phyloP scores from a whole-genome alignment of 2,113 vertebrate species.

The Lipophrys pholis region DNA sequence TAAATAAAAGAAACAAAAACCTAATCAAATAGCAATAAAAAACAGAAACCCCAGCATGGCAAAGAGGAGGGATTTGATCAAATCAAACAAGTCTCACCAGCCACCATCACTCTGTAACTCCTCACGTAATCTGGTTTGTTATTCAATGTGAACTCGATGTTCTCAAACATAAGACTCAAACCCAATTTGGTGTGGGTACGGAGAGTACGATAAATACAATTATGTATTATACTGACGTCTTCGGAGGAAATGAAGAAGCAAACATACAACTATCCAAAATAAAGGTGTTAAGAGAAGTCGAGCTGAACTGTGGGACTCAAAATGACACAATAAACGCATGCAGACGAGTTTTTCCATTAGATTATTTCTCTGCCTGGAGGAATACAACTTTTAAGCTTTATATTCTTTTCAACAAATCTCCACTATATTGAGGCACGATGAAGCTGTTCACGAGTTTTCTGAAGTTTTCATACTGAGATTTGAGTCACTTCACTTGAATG shows the following conservation, averaged over 20 bases:
- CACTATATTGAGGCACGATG: background rate
- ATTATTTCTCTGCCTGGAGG: background rate
- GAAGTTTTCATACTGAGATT: background rate
- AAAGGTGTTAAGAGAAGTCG: background rate
- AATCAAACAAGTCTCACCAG: slow-evolving; percentile 44
- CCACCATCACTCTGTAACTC: slow-evolving; percentile 31
- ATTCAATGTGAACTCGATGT: slow-evolving; percentile 30
- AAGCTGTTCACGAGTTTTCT: slow-evolving; percentile 11
- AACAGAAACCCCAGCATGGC: slow-evolving; percentile 37
- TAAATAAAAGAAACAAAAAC: slow-evolving; percentile 60
- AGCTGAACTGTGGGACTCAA: slow-evolving; percentile 1
- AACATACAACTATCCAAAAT: background rate
- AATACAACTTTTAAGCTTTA: background rate
- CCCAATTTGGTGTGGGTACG: slow-evolving; percentile 9
- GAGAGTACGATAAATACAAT: slow-evolving; percentile 18
- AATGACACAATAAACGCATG: slow-evolving; percentile 9
- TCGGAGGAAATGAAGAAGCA: slow-evolving; percentile 16
- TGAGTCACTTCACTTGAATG: slow-evolving; percentile 11
- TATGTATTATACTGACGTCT: background rate
- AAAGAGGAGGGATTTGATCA: slow-evolving; percentile 38
- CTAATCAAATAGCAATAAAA: slow-evolving; percentile 66
- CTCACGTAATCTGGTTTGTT: slow-evolving; percentile 29
- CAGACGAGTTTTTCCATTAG: slow-evolving; percentile 1
- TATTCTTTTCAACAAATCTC: background rate
- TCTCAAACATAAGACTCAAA: slow-evolving; percentile 41